phyloP scores from a whole-genome alignment of 2,113 vertebrate species.

The Mus spicilegus region DNA sequence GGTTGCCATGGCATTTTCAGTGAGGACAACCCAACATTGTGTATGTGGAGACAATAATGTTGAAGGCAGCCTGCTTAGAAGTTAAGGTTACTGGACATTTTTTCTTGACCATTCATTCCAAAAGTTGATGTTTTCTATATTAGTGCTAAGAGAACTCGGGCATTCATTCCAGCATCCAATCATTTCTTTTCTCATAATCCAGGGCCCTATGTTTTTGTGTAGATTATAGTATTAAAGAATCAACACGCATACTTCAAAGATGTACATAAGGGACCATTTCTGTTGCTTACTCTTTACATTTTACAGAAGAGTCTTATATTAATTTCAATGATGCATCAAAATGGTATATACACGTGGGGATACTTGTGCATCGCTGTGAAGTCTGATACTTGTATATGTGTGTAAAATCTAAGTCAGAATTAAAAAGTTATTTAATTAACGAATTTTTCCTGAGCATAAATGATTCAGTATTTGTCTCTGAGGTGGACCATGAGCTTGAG shows the following conservation, averaged over 20 bases:
- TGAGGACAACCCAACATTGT: background rate
- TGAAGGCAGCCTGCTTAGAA: background rate
- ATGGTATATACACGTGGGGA: background rate
- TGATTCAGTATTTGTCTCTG: background rate
- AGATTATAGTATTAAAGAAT: background rate
- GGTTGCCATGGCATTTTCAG: constrained; percentile 66
- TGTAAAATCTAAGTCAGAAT: background rate
- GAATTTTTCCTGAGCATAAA: background rate
- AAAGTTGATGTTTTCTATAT: constrained; percentile 26
- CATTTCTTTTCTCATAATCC: background rate
- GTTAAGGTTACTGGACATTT: background rate
- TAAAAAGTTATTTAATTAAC: background rate
- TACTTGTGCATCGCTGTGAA: background rate
- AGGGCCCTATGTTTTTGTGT: background rate
- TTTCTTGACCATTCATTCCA: background rate
- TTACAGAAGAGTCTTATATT: background rate
- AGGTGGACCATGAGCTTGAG: background rate
- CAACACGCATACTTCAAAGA: background rate
- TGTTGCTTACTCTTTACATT: background rate
- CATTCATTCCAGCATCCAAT: background rate
- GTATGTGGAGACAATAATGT: background rate
- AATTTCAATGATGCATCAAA: background rate
- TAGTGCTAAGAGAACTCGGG: background rate
- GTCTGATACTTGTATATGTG: background rate
- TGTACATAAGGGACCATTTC: background rate